A percentile compares a stretch with the other conserved stretches of the same genome.
Conservation (phyloP, 2,113 vertebrate genomes). For the Eclectus roratus region DNA sequence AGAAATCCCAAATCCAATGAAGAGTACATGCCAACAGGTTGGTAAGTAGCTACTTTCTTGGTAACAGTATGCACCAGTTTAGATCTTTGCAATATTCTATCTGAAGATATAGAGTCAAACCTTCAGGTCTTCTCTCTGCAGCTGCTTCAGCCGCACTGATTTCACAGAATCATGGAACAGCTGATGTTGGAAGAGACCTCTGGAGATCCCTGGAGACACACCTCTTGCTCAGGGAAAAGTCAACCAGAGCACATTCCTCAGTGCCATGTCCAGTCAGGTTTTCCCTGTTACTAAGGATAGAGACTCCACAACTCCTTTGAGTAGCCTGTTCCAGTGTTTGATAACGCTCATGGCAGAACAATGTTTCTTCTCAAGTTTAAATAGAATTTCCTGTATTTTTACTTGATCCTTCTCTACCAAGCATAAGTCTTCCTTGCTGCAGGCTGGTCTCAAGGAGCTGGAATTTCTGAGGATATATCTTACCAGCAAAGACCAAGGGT, state of each 20-base stretch:
- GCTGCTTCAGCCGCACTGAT: neutral
- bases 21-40: neutral
- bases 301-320: neutral
- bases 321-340: neutral
- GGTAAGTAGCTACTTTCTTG: neutral
- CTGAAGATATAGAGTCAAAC: neutral
- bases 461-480: neutral
- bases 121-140: neutral
- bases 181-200: neutral
- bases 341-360: neutral
- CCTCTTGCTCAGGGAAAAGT: neutral
- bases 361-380: neutral
- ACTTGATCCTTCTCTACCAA: neutral
- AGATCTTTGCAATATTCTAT: neutral
- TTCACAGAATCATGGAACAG: neutral
- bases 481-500: neutral
- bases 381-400: neutral
- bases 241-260: neutral
- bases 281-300: neutral
- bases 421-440: neutral
- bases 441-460: neutral
- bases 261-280: neutral
- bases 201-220: neutral
- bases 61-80: neutral
- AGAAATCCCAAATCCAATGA: neutral